A percentile compares a stretch with the other conserved stretches of the same genome.
phyloP scores from a whole-genome alignment of 1,140 invertebrate species.

The Vanessa atalanta region DNA sequence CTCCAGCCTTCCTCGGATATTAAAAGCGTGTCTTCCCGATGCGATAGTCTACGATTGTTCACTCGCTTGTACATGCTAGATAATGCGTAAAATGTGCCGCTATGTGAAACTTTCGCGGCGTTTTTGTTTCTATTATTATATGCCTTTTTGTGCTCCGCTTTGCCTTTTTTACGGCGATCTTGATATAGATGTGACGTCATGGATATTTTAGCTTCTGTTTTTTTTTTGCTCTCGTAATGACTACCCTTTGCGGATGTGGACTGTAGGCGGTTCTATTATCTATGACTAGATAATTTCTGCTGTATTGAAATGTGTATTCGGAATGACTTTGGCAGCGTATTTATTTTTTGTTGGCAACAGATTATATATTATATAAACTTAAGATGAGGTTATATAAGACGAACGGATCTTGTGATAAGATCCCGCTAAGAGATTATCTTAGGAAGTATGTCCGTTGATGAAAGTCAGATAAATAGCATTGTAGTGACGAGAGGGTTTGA shows the following conservation, averaged over 20 bases:
- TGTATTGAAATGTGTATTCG: conserved; percentile 33
- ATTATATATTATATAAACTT: neutral
- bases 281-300: conserved; percentile 34
- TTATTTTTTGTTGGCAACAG: neutral
- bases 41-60: conserved; percentile 58
- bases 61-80: conserved; percentile 58
- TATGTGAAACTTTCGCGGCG: conserved; percentile 63
- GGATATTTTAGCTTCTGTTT: conserved; percentile 48
- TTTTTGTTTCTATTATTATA: conserved; percentile 73
- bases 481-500: neutral
- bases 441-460: neutral
- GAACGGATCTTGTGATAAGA: neutral
- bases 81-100: conserved; percentile 69
- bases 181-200: conserved; percentile 57
- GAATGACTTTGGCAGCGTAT: conserved; percentile 22
- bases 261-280: conserved; percentile 39
- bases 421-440: neutral
- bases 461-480: conserved; percentile 4
- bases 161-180: conserved; percentile 60
- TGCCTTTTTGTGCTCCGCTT: conserved; percentile 62
- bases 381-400: neutral
- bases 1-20: conserved; percentile 75
- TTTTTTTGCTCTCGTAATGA: conserved; percentile 44
- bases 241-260: conserved; percentile 41
- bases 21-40: conserved; percentile 74